Conservation (phyloP, 2,113 vertebrate genomes). For the Morone chrysops region DNA sequence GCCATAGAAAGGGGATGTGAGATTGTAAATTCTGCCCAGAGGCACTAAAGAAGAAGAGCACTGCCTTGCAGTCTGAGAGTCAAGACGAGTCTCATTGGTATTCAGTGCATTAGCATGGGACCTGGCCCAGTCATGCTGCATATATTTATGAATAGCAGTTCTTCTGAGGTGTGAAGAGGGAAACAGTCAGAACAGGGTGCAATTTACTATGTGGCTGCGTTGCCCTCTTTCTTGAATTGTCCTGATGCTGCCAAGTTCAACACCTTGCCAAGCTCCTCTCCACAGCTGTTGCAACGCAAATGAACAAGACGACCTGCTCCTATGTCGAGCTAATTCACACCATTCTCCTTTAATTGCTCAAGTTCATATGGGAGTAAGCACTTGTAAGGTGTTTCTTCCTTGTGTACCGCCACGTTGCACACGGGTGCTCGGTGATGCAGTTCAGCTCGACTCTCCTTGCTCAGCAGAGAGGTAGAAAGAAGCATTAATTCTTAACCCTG, state of each 20-base stretch:
- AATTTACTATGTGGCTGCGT: constrained; percentile 44
- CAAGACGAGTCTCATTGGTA: constrained; percentile 63
- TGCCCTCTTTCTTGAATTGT: constrained; percentile 29
- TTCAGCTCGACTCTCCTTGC: constrained; percentile 49
- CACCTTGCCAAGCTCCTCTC: constrained; percentile 1
- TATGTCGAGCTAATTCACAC: constrained; percentile 11
- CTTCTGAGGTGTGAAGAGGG: constrained; percentile 60
- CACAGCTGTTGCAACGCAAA: constrained; percentile 26
- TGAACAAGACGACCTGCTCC: background rate
- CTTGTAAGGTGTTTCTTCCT: background rate
- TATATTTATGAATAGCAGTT: constrained; percentile 70
- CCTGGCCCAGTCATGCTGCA: constrained; percentile 54
- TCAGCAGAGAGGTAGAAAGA: constrained; percentile 59
- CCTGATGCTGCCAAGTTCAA: constrained; percentile 33
- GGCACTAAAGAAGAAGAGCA: constrained; percentile 56
- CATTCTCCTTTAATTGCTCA: constrained; percentile 13
- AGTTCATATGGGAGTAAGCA: constrained; percentile 19
- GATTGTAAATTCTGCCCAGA: constrained; percentile 62
- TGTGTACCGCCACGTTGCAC: background rate
- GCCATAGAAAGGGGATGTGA: constrained; percentile 39
- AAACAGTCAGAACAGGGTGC: constrained; percentile 45
- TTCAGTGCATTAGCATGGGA: constrained; percentile 61
- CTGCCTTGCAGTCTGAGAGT: constrained; percentile 25
- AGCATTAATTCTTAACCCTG: constrained; percentile 76
- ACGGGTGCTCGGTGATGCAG: constrained; percentile 25